Conservation (phyloP, 2,888 invertebrate genomes). For the Callyntrura guangdongensis region DNA sequence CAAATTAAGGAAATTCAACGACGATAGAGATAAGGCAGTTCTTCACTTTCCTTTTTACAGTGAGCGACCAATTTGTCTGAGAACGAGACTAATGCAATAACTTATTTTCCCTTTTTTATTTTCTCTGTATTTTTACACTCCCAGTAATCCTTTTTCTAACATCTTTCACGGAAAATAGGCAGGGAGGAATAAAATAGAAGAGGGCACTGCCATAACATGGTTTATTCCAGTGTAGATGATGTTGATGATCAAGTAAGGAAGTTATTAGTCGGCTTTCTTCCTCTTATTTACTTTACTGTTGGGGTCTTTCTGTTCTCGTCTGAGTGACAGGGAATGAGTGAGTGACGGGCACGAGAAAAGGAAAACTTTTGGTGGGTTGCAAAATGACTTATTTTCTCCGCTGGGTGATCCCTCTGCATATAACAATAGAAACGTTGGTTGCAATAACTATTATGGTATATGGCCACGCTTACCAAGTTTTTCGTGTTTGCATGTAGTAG, state of each 20-base stretch:
- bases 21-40: not conserved
- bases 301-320: not conserved
- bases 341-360: slow-evolving; percentile 59
- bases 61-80: slow-evolving; percentile 8
- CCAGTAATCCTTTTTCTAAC: not conserved
- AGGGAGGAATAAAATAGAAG: not conserved
- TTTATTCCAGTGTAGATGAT: not conserved
- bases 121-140: not conserved
- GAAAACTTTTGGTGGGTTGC: slow-evolving; percentile 25
- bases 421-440: too few relatives aligned
- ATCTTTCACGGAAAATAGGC: too few relatives aligned
- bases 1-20: not conserved
- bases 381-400: slow-evolving; percentile 1
- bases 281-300: slow-evolving; percentile 9
- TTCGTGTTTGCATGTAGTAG: too few relatives aligned
- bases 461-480: not conserved
- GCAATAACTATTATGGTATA: not conserved
- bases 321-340: slow-evolving; percentile 43
- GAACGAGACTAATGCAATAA: not conserved
- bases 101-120: not conserved
- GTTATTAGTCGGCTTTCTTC: slow-evolving; percentile 42
- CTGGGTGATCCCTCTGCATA: too few relatives aligned
- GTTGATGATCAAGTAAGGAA: slow-evolving; percentile 37
- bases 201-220: too few relatives aligned
- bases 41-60: not conserved